A percentile compares a stretch with the other conserved stretches of the same genome.
Evolutionary conservation across 2,113 vertebrate genomes (phyloP).

Genomic region (Morone saxatilis): DNA sequence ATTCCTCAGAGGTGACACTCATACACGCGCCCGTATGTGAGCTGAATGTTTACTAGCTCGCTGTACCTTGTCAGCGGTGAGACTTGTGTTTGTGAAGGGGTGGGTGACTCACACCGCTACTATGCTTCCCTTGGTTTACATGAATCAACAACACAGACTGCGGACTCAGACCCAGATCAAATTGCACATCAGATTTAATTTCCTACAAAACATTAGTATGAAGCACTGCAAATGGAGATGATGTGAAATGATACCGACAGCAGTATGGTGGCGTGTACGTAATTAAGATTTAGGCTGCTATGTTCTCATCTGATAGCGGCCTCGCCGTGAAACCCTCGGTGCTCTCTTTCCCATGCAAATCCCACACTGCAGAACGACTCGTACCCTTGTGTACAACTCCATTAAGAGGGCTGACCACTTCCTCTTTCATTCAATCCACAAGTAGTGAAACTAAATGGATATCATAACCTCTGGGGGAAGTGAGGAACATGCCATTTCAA

Average conservation of each 20-base stretch:
- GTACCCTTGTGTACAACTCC: constrained; percentile 60
- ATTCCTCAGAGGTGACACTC: constrained; percentile 78
- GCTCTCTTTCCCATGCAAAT: constrained; percentile 45
- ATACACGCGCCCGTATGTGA: constrained; percentile 55
- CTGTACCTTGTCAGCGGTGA: constrained; percentile 64
- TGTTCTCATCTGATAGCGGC: constrained; percentile 35
- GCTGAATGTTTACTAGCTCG: constrained; percentile 70
- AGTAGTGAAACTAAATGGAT: constrained; percentile 75
- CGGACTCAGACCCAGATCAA: constrained; percentile 67
- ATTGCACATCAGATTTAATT: constrained; percentile 74
- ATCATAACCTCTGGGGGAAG: constrained; percentile 56
- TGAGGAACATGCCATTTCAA: constrained; percentile 46
- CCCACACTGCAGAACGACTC: constrained; percentile 58
- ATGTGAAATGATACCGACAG: constrained; percentile 42
- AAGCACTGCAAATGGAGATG: constrained; percentile 58
- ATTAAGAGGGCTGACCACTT: constrained; percentile 75
- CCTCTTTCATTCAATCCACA: constrained; percentile 66
- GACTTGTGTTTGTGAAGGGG: constrained; percentile 64
- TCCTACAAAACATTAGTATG: constrained; percentile 53
- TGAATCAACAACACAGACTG: constrained; percentile 71
- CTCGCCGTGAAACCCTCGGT: constrained; percentile 20
- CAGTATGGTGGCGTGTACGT: constrained; percentile 38
- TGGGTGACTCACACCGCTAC: constrained; percentile 62
- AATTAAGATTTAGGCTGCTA: constrained; percentile 62
- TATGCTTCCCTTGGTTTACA: constrained; percentile 67